These are phyloP conservation scores for Drosophila neonasuta DNA, from an alignment of 2,888 invertebrate species.

Conservation along the genomic window DNA sequence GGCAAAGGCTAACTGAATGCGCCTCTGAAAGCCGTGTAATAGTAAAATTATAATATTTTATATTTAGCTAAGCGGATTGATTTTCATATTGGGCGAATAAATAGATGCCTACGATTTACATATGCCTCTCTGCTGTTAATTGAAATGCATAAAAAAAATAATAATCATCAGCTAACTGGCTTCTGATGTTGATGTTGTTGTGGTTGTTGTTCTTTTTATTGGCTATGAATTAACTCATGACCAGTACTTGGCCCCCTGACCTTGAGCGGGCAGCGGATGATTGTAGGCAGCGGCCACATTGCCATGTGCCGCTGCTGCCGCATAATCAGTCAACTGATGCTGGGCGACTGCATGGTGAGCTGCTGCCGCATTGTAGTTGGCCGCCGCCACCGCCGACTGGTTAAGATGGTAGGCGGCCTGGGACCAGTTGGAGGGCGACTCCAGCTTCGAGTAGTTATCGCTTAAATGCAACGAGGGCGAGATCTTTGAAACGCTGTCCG, in stretches of 20 bases:
- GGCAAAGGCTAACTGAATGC: constrained; percentile 32
- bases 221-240: constrained; percentile 62
- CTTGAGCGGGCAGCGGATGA: constrained; percentile 79
- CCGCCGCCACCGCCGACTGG: constrained; percentile 79
- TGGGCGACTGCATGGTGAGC: constrained; percentile 75
- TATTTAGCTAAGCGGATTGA: constrained; percentile 59
- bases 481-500: constrained; percentile 82
- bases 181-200: not conserved
- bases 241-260: constrained; percentile 80
- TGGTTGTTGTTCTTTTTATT: not conserved
- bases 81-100: constrained; percentile 43
- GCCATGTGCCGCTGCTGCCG: constrained; percentile 77
- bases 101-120: constrained; percentile 45
- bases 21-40: constrained; percentile 62
- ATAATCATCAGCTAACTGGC: constrained; percentile 19
- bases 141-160: constrained; percentile 19
- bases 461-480: constrained; percentile 80
- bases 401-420: constrained; percentile 81
- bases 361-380: constrained; percentile 80
- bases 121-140: constrained; percentile 59
- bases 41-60: constrained; percentile 35
- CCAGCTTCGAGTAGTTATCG: constrained; percentile 81
- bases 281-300: constrained; percentile 79
- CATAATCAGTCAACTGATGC: constrained; percentile 79
- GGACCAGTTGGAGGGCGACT: constrained; percentile 80